Percentiles rank a stretch among this genome's conserved stretches.
Conservation (phyloP, 2,888 invertebrate genomes). For the Pterostichus madidus region DNA sequence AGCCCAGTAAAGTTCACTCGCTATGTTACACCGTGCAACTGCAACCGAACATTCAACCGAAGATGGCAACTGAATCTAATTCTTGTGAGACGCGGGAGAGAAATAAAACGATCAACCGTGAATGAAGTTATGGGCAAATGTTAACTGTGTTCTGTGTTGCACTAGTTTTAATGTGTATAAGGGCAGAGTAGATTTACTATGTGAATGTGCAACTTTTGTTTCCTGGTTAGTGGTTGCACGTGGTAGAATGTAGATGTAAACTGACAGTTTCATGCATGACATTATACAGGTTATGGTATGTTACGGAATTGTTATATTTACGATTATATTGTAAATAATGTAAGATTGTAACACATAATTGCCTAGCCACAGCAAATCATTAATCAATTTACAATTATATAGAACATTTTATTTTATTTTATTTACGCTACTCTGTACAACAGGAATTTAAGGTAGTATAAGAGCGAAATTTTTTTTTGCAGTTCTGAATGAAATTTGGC, state of each 20-base stretch:
- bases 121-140: neutral
- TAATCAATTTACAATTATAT: too few species aligned
- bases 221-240: neutral
- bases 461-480: too few species aligned
- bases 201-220: slow-evolving; percentile 18
- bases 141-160: slow-evolving; percentile 5
- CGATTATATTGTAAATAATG: too few species aligned
- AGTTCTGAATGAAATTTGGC: too few species aligned
- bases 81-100: neutral
- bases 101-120: neutral
- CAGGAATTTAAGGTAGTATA: too few species aligned
- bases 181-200: slow-evolving; percentile 29
- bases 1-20: slow-evolving; percentile 68
- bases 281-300: neutral
- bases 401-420: too few species aligned
- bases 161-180: slow-evolving; percentile 28
- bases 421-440: too few species aligned
- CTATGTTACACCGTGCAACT: neutral
- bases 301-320: neutral
- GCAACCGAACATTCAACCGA: slow-evolving; percentile 20
- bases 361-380: too few species aligned
- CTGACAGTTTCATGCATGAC: neutral
- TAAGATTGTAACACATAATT: too few species aligned
- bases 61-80: slow-evolving; percentile 31
- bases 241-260: slow-evolving; percentile 2